Percentiles rank a stretch among this genome's conserved stretches.
Conservation (phyloP, 37 sponge, comb jelly and placozoan species). For the Geodia barretti region DNA sequence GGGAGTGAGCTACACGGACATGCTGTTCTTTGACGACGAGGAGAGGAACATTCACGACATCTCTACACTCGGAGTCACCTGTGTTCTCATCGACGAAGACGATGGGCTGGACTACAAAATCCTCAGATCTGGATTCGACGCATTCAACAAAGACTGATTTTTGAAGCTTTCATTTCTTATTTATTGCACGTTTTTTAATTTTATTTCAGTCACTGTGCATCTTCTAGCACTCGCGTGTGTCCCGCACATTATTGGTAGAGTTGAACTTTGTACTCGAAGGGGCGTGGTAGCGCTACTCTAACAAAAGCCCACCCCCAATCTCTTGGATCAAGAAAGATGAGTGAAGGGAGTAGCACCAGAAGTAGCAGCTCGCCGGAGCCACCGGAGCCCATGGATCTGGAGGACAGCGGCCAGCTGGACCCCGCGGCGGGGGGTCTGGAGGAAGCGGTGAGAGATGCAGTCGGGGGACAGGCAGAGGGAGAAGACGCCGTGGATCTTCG, state of each 20-base stretch:
- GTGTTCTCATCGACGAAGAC: slow-evolving; percentile 55
- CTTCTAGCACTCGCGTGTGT: no score
- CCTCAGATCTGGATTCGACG: slow-evolving; percentile 48
- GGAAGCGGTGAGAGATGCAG: not conserved
- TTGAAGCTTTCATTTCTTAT: no score
- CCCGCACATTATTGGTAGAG: not conserved
- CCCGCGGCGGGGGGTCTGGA: not conserved
- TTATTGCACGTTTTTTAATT: no score
- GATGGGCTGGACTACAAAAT: slow-evolving; percentile 42
- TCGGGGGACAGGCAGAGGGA: not conserved
- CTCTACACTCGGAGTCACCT: slow-evolving; percentile 64
- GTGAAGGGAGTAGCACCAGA: not conserved
- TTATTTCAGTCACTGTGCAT: no score
- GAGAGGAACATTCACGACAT: slow-evolving; percentile 69
- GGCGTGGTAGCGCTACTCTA: not conserved
- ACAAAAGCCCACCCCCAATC: not conserved
- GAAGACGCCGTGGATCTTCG: slow-evolving; percentile 36
- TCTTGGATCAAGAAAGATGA: no score
- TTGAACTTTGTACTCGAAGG: no score
- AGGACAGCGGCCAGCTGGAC: not conserved
- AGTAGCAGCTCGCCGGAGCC: not conserved
- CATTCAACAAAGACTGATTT: slow-evolving; percentile 32
- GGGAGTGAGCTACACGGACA: slow-evolving; percentile 68
- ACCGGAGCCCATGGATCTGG: not conserved
- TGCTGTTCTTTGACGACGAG: slow-evolving; percentile 91